Base-by-base conservation (phyloP, 2,113 vertebrate genomes). In the Perccottus glenii region DNA sequence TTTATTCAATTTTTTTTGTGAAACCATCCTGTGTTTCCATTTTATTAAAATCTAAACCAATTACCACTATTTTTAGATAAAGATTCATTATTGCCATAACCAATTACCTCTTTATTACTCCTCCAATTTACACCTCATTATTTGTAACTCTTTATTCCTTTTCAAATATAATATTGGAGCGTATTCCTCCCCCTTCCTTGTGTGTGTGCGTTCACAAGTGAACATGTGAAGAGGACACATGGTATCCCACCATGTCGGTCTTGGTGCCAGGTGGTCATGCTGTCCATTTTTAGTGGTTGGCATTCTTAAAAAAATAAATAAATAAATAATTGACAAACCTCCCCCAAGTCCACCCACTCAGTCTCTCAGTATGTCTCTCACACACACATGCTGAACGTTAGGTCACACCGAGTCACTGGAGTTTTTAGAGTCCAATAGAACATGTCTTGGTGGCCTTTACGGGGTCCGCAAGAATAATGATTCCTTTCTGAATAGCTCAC, bases 181-280 rank as follows among this genome's bases (percentile, higher is more conserved):
- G 35, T 46, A 36, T 12, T 10, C n/a, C 51, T 55, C 3, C 62
- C 47, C 45, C n/a, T 53, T 46, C 52, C 11, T 44, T 27, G 32
- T 48, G 42, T 44, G 42, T 57, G 64, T 66, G 43, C 38, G 52
- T 45, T 64, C 63, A 61, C 53, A 52, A 58, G 27, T 9, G 19
- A 56, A 33, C n/a, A 50, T 73, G 70, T 67, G 67, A 75, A 75
- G 75, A 73, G 76, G 77, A 89, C 86, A 90, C 87, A 87, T 87
- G 81, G 82, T 82, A 73, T 73, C 83, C 60, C 78, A 80, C 69
- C 77, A 80, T 69, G 66, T 70, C 60, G 61, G 75, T 64, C 50
- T 56, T 48, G 32, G 33, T 75, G 81, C 90, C 88, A 89, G 76
- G 83, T 73, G 70, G 83, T 67, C 85, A 90, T 87, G 83, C 81